phyloP scores from a whole-genome alignment of 2,113 vertebrate species.

The Odontophorus gujanensis region DNA sequence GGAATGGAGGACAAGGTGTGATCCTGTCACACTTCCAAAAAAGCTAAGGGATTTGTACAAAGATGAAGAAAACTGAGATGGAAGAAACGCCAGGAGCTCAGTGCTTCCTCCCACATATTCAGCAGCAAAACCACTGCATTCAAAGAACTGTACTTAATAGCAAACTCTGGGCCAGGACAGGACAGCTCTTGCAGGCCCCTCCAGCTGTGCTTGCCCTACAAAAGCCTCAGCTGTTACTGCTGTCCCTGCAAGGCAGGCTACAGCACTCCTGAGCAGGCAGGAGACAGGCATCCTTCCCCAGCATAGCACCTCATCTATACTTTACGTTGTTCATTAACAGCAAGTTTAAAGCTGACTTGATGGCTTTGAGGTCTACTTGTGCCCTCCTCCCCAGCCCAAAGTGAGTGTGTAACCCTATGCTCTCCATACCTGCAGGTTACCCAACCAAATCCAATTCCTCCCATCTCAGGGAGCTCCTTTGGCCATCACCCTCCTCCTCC shows the following conservation, averaged over 20 bases:
- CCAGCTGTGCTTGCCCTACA: background rate
- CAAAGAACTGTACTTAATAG: background rate
- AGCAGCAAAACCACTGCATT: fast-evolving
- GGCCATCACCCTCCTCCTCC: background rate
- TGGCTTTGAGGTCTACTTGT: background rate
- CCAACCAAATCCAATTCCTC: background rate
- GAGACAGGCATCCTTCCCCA: background rate
- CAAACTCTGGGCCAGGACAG: background rate
- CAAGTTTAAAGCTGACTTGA: background rate
- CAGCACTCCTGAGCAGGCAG: background rate
- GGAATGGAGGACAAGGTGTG: background rate
- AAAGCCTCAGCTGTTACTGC: background rate
- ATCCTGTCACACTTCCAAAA: background rate
- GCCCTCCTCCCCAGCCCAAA: background rate
- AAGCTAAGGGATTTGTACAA: background rate
- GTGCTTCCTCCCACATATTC: background rate
- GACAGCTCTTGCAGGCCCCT: background rate
- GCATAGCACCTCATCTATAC: background rate
- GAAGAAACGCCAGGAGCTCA: background rate
- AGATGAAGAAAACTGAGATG: background rate
- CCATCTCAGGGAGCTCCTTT: background rate
- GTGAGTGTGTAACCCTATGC: background rate
- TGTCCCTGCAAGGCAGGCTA: background rate
- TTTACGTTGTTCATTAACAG: background rate
- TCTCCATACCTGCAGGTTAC: background rate